phyloP scores from a whole-genome alignment of 2,113 vertebrate species.

The Seriola rivoliana region DNA sequence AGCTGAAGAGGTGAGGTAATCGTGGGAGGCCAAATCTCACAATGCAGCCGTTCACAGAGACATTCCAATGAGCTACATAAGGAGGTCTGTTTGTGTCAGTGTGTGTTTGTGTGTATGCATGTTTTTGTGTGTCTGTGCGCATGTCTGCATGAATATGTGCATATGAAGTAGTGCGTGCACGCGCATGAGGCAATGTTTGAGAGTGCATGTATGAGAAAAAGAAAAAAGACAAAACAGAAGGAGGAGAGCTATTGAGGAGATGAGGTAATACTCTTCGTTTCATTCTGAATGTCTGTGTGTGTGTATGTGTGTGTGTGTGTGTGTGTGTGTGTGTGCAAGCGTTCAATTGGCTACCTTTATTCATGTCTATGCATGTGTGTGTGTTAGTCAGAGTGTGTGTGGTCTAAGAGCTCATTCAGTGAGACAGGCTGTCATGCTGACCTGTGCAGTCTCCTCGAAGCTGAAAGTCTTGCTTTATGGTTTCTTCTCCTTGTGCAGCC shows the following conservation, averaged over 20 bases:
- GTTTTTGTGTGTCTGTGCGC: slow-evolving; percentile 31
- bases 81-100: slow-evolving; percentile 72
- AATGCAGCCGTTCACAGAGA: slow-evolving; percentile 75
- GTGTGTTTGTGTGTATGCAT: slow-evolving; percentile 38
- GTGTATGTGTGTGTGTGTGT: slow-evolving; percentile 14
- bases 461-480: slow-evolving; percentile 32
- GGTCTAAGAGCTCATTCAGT: slow-evolving; percentile 43
- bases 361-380: slow-evolving; percentile 41
- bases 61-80: slow-evolving; percentile 75
- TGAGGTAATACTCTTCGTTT: slow-evolving; percentile 75
- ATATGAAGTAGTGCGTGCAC: slow-evolving; percentile 56
- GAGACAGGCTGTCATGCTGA: slow-evolving; percentile 26
- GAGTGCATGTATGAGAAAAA: slow-evolving; percentile 51
- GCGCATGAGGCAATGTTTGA: slow-evolving; percentile 55
- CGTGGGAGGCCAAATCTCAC: slow-evolving; percentile 71
- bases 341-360: slow-evolving; percentile 8
- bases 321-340: neutral
- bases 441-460: slow-evolving; percentile 1
- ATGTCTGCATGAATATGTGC: slow-evolving; percentile 64
- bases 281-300: slow-evolving; percentile 43
- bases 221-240: slow-evolving; percentile 58
- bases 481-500: slow-evolving; percentile 31
- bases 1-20: slow-evolving; percentile 81
- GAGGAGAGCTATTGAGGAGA: slow-evolving; percentile 62
- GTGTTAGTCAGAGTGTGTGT: slow-evolving; percentile 32